Conservation (phyloP, 2,888 invertebrate genomes). For the Dioctria rufipes region DNA sequence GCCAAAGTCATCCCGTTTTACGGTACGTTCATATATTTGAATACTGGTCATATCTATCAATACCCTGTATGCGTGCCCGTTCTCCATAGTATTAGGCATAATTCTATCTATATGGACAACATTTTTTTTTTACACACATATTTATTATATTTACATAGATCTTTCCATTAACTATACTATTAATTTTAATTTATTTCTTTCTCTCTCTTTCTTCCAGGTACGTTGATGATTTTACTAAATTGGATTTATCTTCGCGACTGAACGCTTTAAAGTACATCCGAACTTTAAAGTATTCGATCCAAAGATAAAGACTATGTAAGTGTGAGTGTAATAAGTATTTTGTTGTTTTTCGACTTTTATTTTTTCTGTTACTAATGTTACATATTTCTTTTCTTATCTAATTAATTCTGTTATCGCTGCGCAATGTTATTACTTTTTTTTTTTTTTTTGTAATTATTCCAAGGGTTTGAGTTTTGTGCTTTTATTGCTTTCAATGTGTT, state of each 20-base stretch:
- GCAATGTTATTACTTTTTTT: not conserved
- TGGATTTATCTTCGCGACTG: constrained; percentile 51
- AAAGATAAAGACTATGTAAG: constrained; percentile 52
- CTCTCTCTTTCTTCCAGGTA: constrained; percentile 44
- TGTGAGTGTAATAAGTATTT: constrained; percentile 36
- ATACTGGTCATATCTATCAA: too few species aligned
- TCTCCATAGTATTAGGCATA: too few species aligned
- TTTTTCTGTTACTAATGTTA: constrained; percentile 30
- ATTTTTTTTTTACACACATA: too few species aligned
- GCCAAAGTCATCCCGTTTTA: too few species aligned
- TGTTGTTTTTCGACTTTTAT: constrained; percentile 29
- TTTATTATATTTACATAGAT: too few species aligned
- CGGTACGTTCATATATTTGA: too few species aligned
- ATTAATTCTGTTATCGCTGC: constrained; percentile 7
- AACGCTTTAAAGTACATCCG: constrained; percentile 49
- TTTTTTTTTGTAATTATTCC: not conserved
- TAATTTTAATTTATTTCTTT: not conserved
- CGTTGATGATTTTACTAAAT: constrained; percentile 45
- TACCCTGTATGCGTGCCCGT: too few species aligned
- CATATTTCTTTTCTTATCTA: constrained; percentile 12
- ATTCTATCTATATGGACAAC: too few species aligned
- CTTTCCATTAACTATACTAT: too few species aligned
- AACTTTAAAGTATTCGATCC: constrained; percentile 49
- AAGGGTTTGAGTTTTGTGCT: constrained; percentile 7
- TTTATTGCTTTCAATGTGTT: constrained; percentile 6